Conservation (phyloP, 2,888 invertebrate species). For the Pimpla rufipes region DNA sequence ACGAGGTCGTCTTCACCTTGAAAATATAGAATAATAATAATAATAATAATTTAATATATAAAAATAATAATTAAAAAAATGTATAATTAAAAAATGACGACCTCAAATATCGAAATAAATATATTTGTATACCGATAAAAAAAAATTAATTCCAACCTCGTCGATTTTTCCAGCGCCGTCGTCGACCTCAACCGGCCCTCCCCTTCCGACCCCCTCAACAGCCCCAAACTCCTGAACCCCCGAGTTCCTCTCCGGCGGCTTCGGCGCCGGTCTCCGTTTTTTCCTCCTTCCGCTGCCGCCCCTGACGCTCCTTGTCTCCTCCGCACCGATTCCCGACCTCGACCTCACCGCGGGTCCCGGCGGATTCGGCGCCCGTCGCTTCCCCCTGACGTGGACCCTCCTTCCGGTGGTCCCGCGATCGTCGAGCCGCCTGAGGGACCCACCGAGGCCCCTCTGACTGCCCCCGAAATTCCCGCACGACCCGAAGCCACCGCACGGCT, state of each 20-base stretch:
- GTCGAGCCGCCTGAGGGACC: constrained; percentile 79
- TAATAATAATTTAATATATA: no score
- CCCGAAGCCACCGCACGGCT: constrained; percentile 74
- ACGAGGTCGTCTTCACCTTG: no score
- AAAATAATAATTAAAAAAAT: no score
- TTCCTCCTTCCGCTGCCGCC: constrained; percentile 72
- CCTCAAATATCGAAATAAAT: no score
- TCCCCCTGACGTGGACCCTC: constrained; percentile 91
- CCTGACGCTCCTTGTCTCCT: constrained; percentile 72
- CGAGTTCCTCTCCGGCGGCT: constrained; percentile 84
- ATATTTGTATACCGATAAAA: no score
- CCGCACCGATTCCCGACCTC: constrained; percentile 73
- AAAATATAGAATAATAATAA: no score
- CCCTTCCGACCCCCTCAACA: not conserved
- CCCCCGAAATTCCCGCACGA: constrained; percentile 78
- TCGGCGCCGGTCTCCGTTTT: constrained; percentile 87
- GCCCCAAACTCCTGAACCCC: constrained; percentile 13
- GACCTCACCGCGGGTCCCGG: constrained; percentile 84
- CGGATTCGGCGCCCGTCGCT: constrained; percentile 91
- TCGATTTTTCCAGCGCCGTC: not conserved
- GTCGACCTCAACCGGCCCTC: not conserved
- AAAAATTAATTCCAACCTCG: not conserved
- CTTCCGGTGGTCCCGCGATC: constrained; percentile 87
- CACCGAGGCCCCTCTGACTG: constrained; percentile 69
- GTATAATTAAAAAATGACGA: no score